Evolutionary conservation across 1,140 invertebrate species (phyloP), one percentile per base, ranked within the genome.

Genomic region (Pseudoatta argentina): DNA sequence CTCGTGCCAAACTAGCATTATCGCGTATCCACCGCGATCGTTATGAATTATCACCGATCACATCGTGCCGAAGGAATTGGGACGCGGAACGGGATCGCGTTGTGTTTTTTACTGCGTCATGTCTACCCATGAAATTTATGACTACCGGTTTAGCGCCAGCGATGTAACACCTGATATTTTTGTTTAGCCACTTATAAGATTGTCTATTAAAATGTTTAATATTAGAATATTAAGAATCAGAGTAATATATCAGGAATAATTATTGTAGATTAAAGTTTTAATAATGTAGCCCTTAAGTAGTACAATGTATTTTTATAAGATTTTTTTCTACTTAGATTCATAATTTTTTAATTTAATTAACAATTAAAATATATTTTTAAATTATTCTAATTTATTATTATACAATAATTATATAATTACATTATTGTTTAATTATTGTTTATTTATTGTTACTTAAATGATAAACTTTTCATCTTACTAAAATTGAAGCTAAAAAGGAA

Each of bases 1-100:
- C 59, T 39, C 55, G 16, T 21, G 48, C 64, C 75, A 81, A 89
- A 89, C 76, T 81, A 75, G 71, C 86, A 71, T 85, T 81, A 30
- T 71, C 59, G 53, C 66, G 51, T 64, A 1, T 72, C 53, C 16
- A 44, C 69, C 57, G 24, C 63, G 75, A 79, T 24, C 51, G 63
- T 79, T 66, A 27, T 85, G 51, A 85, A 85, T 78, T 82, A 59
- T 82, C 34, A 7, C 39, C 39, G 30, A 81, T 82, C 67, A 44
- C 39, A 51, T n/a, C 51, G 81, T 57, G 27, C 27, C 75, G 57
- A 55, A 21, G 30, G 27, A 79, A 86, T 86, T 63, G 48, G 69
- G 71, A 85, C 69, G 69, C 76, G 55, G 14, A 85, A 85, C 51
- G 34, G 55, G 51, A 67, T 59, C 63, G 63, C 61, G 61, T 66